Evolutionary conservation across 2,888 invertebrate genomes (phyloP).

Genomic region (Criorhina ranunculi): DNA sequence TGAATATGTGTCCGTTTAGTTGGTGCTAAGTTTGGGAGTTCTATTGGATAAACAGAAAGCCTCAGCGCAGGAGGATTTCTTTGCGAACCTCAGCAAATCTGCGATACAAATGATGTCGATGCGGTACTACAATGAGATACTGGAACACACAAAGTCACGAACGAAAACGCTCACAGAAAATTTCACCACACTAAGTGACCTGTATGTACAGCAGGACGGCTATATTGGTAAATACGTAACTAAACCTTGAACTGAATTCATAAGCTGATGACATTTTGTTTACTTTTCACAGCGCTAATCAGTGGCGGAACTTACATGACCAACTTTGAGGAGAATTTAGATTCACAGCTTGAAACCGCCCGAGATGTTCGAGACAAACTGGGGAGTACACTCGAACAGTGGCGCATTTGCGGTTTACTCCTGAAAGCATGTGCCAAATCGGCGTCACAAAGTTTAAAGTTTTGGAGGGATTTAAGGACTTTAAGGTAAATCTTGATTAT

Average conservation of each 20-base stretch:
- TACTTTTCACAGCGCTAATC: conserved; percentile 79
- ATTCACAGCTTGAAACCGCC: conserved; percentile 82
- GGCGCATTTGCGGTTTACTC: conserved; percentile 83
- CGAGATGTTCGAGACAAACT: conserved; percentile 83
- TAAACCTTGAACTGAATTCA: not conserved
- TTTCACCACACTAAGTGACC: conserved; percentile 81
- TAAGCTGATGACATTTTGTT: not conserved
- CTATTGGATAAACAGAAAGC: conserved; percentile 82
- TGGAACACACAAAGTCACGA: conserved; percentile 82
- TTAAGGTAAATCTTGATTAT: conserved; percentile 78
- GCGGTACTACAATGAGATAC: conserved; percentile 81
- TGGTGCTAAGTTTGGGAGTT: conserved; percentile 82
- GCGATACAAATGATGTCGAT: conserved; percentile 80
- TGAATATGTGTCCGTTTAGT: conserved; percentile 76
- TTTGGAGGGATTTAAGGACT: conserved; percentile 80
- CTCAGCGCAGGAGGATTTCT: conserved; percentile 83
- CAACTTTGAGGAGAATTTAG: conserved; percentile 82
- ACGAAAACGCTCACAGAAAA: conserved; percentile 80
- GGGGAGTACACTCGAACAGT: conserved; percentile 83
- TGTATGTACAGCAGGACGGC: conserved; percentile 83
- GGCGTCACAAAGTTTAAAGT: conserved; percentile 81
- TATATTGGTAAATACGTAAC: conserved; percentile 80
- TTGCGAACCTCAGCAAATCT: conserved; percentile 83
- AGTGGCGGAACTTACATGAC: conserved; percentile 84
- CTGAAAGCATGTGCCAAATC: conserved; percentile 82